These are phyloP conservation scores for Adoxophyes honmai DNA, from an alignment of 1,140 invertebrate species.

Conservation along the genomic window DNA sequence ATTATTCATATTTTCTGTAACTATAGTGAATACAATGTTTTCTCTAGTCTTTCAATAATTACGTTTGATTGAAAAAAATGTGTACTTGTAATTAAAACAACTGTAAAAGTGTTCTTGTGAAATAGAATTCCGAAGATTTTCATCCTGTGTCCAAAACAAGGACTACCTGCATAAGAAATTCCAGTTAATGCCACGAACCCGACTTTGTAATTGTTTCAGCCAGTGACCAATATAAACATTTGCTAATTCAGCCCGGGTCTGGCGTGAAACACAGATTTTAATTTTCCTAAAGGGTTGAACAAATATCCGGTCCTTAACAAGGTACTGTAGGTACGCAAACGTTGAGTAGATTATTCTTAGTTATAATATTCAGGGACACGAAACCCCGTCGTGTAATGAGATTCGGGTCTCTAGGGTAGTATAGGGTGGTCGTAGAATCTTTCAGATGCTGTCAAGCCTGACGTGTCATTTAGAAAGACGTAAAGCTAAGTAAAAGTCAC, in stretches of 20 bases:
- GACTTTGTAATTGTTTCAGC: background rate
- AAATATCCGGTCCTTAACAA: constrained; percentile 4
- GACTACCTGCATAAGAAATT: too few species aligned
- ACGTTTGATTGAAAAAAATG: too few species aligned
- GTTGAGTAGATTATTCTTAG: background rate
- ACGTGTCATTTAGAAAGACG: background rate
- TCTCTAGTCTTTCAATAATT: too few species aligned
- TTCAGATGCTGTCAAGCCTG: background rate
- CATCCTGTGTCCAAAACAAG: too few species aligned
- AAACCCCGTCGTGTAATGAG: background rate
- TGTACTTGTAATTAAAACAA: too few species aligned
- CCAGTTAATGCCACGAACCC: too few species aligned
- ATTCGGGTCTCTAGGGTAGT: background rate
- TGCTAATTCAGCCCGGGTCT: background rate
- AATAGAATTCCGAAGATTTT: too few species aligned
- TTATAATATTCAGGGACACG: constrained; percentile 5
- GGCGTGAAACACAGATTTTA: background rate
- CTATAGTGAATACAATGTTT: too few species aligned
- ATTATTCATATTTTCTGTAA: too few species aligned
- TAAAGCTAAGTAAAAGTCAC: too few species aligned
- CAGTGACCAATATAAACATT: background rate
- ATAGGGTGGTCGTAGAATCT: background rate
- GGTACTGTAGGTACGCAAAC: background rate
- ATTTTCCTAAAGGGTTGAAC: background rate
- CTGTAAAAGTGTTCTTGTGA: too few species aligned